Percentiles rank a stretch among this genome's conserved stretches.
These are phyloP conservation scores for Hirtodrosophila confusa DNA, from an alignment of 2,888 invertebrate species.

Conservation along the genomic window DNA sequence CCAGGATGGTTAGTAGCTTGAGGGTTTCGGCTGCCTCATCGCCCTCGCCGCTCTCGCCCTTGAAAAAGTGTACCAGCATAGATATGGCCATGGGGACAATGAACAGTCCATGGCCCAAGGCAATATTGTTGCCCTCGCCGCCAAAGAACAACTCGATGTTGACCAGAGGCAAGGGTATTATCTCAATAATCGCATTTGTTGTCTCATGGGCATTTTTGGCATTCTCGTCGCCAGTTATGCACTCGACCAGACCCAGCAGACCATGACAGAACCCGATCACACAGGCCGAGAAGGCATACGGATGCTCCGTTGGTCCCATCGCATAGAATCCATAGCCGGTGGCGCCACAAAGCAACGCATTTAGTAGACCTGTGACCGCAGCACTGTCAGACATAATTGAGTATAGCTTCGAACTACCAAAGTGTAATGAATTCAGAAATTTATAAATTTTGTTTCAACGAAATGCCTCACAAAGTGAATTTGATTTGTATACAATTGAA, in stretches of 20 bases:
- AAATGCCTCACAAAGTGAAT: slow-evolving; percentile 9
- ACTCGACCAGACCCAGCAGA: slow-evolving; percentile 52
- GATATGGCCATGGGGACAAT: slow-evolving; percentile 70
- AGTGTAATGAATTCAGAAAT: too few species aligned
- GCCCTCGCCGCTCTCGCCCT: slow-evolving; percentile 27
- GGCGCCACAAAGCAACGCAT: slow-evolving; percentile 64
- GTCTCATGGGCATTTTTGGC: slow-evolving; percentile 19
- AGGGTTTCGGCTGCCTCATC: slow-evolving; percentile 38
- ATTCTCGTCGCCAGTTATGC: slow-evolving; percentile 17
- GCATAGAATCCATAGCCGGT: slow-evolving; percentile 64
- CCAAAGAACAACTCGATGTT: slow-evolving; percentile 69
- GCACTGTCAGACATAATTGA: slow-evolving; percentile 53
- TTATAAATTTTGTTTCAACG: neutral
- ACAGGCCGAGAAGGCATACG: slow-evolving; percentile 74
- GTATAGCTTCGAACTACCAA: neutral
- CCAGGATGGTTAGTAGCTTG: slow-evolving; percentile 69
- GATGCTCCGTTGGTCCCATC: slow-evolving; percentile 56
- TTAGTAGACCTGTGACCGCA: slow-evolving; percentile 39
- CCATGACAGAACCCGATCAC: slow-evolving; percentile 74
- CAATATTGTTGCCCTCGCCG: slow-evolving; percentile 63
- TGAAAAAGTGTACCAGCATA: slow-evolving; percentile 31
- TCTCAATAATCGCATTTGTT: slow-evolving; percentile 57
- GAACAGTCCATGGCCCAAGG: slow-evolving; percentile 75
- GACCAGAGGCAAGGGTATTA: slow-evolving; percentile 71
- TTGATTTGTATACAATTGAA: slow-evolving; percentile 1